phyloP scores from a whole-genome alignment of 2,113 vertebrate species.

The Pseudopodoces humilis region DNA sequence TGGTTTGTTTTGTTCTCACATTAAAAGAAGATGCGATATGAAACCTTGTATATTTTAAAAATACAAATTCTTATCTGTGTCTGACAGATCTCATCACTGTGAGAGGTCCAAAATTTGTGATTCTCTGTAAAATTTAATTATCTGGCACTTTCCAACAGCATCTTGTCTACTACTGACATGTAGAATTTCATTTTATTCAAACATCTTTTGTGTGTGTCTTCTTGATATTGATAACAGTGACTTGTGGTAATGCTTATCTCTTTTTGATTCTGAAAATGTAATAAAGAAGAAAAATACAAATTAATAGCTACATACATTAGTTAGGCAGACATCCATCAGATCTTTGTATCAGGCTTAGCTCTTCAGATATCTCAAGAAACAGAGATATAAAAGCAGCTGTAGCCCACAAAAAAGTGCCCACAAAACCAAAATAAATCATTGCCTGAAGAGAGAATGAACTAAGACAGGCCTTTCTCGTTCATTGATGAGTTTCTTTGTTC shows the following conservation, averaged over 20 bases:
- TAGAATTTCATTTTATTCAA: conserved; percentile 75
- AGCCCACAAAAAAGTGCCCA: not conserved
- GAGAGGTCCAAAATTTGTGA: conserved; percentile 61
- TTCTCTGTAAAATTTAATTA: conserved; percentile 75
- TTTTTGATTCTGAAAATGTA: conserved; percentile 71
- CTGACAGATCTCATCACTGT: conserved; percentile 65
- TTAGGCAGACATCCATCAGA: conserved; percentile 57
- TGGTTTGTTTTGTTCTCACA: conserved; percentile 35
- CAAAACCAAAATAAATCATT: conserved; percentile 13
- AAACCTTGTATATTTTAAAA: conserved; percentile 60
- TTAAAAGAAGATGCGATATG: not conserved
- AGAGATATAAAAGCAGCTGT: not conserved
- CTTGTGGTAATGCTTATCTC: conserved; percentile 71
- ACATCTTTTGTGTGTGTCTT: conserved; percentile 63
- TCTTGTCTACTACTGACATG: conserved; percentile 59
- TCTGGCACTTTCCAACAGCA: conserved; percentile 65
- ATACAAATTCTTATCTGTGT: conserved; percentile 65
- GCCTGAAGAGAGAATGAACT: not conserved
- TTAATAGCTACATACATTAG: conserved; percentile 49
- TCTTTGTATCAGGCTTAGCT: conserved; percentile 14
- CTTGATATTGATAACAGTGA: conserved; percentile 72
- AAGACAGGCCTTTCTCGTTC: not conserved
- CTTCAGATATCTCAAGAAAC: conserved; percentile 22
- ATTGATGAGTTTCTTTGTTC: conserved; percentile 14
- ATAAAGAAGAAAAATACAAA: conserved; percentile 73